These are phyloP conservation scores for Beris chalybata DNA, from an alignment of 2,888 invertebrate genomes.

Conservation along the genomic window DNA sequence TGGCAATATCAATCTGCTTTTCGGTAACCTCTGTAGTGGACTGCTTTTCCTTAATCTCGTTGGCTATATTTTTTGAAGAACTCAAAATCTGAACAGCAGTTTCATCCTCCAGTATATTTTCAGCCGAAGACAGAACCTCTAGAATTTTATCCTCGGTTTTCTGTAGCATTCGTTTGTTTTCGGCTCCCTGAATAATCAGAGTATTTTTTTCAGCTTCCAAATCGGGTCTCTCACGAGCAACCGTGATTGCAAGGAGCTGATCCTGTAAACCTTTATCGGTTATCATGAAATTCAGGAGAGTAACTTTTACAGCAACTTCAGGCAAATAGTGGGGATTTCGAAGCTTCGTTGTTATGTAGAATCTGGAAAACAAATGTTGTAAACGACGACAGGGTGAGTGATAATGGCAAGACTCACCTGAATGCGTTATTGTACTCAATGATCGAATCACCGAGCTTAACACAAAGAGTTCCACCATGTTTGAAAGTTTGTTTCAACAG, in stretches of 20 bases:
- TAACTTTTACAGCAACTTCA: constrained; percentile 89
- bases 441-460: constrained; percentile 87
- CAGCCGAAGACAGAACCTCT: constrained; percentile 71
- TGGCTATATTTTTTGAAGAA: constrained; percentile 84
- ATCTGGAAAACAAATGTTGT: constrained; percentile 57
- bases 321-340: constrained; percentile 93
- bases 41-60: constrained; percentile 91
- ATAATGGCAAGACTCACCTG: constrained; percentile 58
- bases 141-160: constrained; percentile 92
- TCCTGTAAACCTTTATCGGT: constrained; percentile 86
- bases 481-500: constrained; percentile 88
- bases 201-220: constrained; percentile 87
- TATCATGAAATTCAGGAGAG: constrained; percentile 90
- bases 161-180: constrained; percentile 77
- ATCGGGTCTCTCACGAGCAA: constrained; percentile 89
- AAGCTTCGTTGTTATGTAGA: constrained; percentile 92
- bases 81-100: constrained; percentile 86
- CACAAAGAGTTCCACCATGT: constrained; percentile 82
- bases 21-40: constrained; percentile 87
- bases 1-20: constrained; percentile 81
- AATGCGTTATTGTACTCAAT: constrained; percentile 88
- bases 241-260: constrained; percentile 86
- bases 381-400: neutral
- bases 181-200: constrained; percentile 84
- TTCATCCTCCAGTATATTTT: constrained; percentile 88